Base-by-base conservation (phyloP, 1,140 invertebrate species). In the Hyles euphorbiae region DNA sequence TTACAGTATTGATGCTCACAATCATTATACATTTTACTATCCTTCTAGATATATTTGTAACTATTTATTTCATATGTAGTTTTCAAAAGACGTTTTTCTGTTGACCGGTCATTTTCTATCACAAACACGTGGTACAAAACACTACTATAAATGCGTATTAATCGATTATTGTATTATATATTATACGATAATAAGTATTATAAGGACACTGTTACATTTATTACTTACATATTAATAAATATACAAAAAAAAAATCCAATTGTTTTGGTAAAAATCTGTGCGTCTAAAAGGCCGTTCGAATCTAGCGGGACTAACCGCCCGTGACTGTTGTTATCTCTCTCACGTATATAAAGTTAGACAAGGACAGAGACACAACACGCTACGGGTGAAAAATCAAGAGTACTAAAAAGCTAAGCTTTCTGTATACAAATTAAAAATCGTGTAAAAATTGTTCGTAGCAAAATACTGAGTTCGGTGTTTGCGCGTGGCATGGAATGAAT, bases 371-470 rank as follows among this genome's bases (percentile, higher is more conserved):
- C 34, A 11, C 9, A 22, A 34, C 8, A 34, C 40, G 64, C 60
- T 59, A 63, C 60, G 68, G 62, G 56, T 61, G 48, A 54, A 22
- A 50, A 64, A 69, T 63, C 46, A 61, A 67, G 55, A 62, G 54
- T 64, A 60, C 67, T 60, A 71, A 72, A 22, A 77, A 81, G 75
- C 75, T 76, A 76, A 75, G 74, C 71, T 70, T 72, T 68, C 22
- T 72, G 64, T 75, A 74, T 74, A 74, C 34, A 76, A 74, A 68
- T 72, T 67, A 72, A 72, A 72, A 67, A 64, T 56, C 34, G 61
- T 77, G 72, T 81, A 82, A 67, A 82, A 68, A 81, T 71, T 61
- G 63, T 72, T 68, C 56, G 58, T 86, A 83, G 78, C 75, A 85
- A 85, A 85, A 85, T 85, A 83, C 65, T 71, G 59, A 53, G 60